Evolutionary conservation across 2,888 invertebrate genomes (phyloP), one percentile per base, ranked within the genome.

Genomic region (Macrosoma leucophasiata): DNA sequence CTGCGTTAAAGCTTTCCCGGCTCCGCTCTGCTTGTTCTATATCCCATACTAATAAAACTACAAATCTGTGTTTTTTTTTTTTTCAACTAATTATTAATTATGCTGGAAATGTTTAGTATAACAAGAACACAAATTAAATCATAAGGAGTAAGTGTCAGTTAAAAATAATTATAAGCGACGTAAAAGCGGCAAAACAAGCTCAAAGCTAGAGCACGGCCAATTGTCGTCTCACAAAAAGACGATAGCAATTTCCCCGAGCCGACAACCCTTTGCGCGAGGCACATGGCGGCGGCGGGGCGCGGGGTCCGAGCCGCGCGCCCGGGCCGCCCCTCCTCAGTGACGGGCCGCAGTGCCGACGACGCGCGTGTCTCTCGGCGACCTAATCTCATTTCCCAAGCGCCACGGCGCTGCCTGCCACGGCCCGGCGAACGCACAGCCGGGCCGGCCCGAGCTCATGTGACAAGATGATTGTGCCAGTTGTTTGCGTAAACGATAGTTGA

Each of bases 271-370:
- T 76, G 58, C 63, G 67, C 65, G 71, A 73, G 74, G 74, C 76
- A 72, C 71, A 77, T 74, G 68, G 67, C 66, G 66, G 50, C 62
- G 65, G 48, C 52, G 51, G 46, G 58, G 43, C 53, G 46, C 49
- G 51, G 57, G 49, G 52, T 54, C 52, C 46, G 50, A 46, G 46
- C 44, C 62, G 69, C 62, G 62, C 61, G 59, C 73, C 76, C 76
- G 77, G 75, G 76, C 74, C 78, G 77, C 78, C 81, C 79, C 81
- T 77, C 78, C 82, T 77, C 81, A 81, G 82, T 81, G 82, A 75
- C 79, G 79, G 79, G 66, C 70, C 76, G 81, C 81, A 78, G 79
- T 79, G 77, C 78, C 77, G 72, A 68, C 72, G 76, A 79, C 79
- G 82, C 82, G 81, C 78, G 79, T 81, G 79, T 78, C 72, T 69